These are phyloP conservation scores for Antrozous pallidus DNA, from an alignment of 2,797 vertebrate species.

Conservation along the genomic window DNA sequence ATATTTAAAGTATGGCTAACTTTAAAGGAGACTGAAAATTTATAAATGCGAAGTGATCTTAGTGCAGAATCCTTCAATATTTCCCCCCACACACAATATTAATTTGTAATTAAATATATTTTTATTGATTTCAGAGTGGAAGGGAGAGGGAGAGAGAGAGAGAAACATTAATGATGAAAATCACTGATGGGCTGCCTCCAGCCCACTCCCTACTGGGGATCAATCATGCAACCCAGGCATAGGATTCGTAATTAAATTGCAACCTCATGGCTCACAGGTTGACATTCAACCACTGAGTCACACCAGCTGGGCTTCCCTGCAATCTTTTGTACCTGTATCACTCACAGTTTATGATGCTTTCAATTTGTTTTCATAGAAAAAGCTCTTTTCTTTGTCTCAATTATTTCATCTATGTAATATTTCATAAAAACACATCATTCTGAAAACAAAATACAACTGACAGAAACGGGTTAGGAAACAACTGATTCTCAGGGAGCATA, in stretches of 20 bases:
- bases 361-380: background rate
- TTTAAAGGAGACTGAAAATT: slow-evolving; percentile 20
- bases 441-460: slow-evolving; percentile 39
- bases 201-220: no score
- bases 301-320: background rate
- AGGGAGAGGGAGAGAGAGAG: no score
- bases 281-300: no score
- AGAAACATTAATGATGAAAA: no score
- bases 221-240: no score
- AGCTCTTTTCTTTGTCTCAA: slow-evolving; percentile 1
- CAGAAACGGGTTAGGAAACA: background rate
- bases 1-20: background rate
- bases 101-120: no score
- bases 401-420: slow-evolving; percentile 24
- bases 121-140: no score
- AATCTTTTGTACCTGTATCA: background rate
- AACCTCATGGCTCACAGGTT: no score
- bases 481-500: background rate
- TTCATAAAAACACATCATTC: slow-evolving; percentile 41
- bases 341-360: background rate
- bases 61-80: background rate
- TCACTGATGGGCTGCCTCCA: no score
- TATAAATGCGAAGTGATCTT: background rate
- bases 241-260: no score
- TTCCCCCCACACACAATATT: no score